Evolutionary conservation across 2,113 vertebrate genomes (phyloP).

Genomic region (Henicopernis longicauda): DNA sequence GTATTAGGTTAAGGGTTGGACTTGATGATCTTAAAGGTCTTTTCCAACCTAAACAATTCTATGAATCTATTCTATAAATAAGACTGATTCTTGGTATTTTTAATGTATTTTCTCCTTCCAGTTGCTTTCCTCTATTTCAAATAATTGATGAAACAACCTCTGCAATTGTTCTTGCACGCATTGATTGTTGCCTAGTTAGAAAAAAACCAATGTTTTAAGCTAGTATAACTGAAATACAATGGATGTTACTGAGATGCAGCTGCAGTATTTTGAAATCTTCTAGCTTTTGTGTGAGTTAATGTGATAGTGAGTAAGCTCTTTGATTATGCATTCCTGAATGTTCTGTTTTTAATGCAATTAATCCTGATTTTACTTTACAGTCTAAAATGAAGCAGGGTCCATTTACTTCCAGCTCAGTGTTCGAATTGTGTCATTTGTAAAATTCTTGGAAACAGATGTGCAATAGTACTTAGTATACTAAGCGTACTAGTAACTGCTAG

Average conservation of each 20-base stretch:
- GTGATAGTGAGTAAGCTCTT: not conserved
- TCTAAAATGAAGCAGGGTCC: not conserved
- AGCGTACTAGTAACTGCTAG: not conserved
- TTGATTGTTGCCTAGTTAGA: not conserved
- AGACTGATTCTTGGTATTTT: not conserved
- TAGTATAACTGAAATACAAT: not conserved
- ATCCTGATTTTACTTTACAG: not conserved
- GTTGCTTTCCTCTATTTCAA: not conserved
- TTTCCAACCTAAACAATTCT: not conserved
- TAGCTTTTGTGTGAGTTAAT: not conserved
- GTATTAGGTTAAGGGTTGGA: not conserved
- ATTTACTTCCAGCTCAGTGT: not conserved
- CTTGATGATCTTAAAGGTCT: not conserved
- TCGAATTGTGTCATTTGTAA: not conserved
- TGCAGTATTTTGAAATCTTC: not conserved
- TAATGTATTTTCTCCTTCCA: not conserved
- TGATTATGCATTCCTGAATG: not conserved
- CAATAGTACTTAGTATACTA: not conserved
- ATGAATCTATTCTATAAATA: not conserved
- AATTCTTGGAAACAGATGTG: not conserved
- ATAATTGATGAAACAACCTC: not conserved
- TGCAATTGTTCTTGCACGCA: not conserved
- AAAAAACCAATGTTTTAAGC: not conserved
- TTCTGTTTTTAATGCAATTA: not conserved
- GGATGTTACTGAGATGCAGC: not conserved